Evolutionary conservation across 2,797 vertebrate genomes (phyloP).

Genomic region (Propithecus deckenii): DNA sequence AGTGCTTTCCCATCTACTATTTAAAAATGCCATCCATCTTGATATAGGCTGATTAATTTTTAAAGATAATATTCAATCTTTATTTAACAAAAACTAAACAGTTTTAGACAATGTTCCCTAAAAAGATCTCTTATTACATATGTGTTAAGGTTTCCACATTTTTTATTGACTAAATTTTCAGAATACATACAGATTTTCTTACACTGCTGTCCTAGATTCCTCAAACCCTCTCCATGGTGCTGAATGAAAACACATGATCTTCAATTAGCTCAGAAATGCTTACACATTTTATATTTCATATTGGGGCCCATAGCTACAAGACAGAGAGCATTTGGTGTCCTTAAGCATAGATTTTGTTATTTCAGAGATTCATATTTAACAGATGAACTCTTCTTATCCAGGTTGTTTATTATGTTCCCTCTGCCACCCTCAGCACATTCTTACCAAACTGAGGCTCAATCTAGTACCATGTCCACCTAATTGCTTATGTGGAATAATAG

Average conservation of each 20-base stretch:
- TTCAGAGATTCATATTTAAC: neutral
- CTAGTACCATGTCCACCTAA: neutral
- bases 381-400: neutral
- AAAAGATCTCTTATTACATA: neutral
- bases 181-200: neutral
- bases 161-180: conserved; percentile 3
- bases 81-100: neutral
- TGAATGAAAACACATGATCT: neutral
- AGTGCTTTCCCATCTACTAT: neutral
- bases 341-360: neutral
- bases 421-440: neutral
- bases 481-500: neutral
- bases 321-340: neutral
- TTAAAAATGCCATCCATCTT: conserved; percentile 10
- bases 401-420: neutral
- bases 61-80: neutral
- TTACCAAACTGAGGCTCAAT: neutral
- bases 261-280: neutral
- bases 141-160: neutral
- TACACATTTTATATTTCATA: neutral
- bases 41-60: neutral
- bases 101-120: neutral
- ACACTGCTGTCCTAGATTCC: neutral
- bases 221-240: neutral
- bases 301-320: neutral